A percentile compares a stretch with the other conserved stretches of the same genome.
phyloP scores from a whole-genome alignment of 2,888 invertebrate genomes.

The Heliconius erato region DNA sequence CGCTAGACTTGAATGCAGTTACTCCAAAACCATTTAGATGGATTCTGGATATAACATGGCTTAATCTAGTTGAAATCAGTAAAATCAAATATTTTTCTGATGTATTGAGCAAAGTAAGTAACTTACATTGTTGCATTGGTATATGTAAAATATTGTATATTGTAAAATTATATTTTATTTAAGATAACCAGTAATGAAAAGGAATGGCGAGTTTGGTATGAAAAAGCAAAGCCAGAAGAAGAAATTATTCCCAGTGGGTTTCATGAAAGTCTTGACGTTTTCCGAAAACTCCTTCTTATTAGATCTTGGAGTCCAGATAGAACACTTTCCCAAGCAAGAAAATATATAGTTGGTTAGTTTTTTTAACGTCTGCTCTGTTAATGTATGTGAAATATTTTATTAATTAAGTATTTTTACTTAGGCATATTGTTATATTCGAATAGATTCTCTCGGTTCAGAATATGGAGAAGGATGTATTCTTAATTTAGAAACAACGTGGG shows the following conservation, averaged over 20 bases:
- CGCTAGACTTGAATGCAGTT: conserved; percentile 96
- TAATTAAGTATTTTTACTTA: not conserved
- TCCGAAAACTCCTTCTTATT: conserved; percentile 94
- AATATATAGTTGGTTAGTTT: conserved; percentile 92
- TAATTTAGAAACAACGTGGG: conserved; percentile 95
- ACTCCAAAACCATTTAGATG: conserved; percentile 96
- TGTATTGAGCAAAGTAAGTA: conserved; percentile 89
- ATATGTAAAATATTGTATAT: not conserved
- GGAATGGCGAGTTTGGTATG: conserved; percentile 96
- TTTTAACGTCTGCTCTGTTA: not conserved
- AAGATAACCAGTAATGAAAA: conserved; percentile 93
- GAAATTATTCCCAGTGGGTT: conserved; percentile 96
- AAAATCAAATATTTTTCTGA: conserved; percentile 92
- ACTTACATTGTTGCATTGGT: not conserved
- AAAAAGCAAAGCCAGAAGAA: conserved; percentile 96
- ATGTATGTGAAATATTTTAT: not conserved
- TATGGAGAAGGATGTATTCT: conserved; percentile 97
- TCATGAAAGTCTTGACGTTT: conserved; percentile 93
- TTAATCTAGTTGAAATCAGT: conserved; percentile 97
- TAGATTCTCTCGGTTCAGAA: conserved; percentile 93
- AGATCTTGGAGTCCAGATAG: conserved; percentile 98
- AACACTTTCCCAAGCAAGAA: conserved; percentile 96
- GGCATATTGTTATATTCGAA: conserved; percentile 46
- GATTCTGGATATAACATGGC: conserved; percentile 98
- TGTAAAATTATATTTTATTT: not conserved